Conservation (phyloP, 2,113 vertebrate species). For the Willisornis vidua region DNA sequence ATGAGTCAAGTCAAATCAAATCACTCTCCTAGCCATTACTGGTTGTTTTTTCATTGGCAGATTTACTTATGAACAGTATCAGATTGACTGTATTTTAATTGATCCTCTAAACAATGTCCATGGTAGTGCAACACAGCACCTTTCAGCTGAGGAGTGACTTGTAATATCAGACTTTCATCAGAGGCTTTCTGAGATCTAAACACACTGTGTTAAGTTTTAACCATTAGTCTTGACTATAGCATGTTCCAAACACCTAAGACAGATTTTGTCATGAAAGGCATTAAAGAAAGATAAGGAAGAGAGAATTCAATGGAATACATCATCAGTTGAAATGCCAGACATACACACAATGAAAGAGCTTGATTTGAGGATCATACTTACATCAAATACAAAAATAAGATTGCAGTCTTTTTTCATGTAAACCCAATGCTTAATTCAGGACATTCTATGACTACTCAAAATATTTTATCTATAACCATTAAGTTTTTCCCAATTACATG, state of each 20-base stretch:
- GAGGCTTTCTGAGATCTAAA: background rate
- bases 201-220: background rate
- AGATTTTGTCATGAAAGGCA: background rate
- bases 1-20: background rate
- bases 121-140: background rate
- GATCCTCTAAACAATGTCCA: background rate
- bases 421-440: background rate
- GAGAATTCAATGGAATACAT: background rate
- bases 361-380: background rate
- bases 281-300: background rate
- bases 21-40: background rate
- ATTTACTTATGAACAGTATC: background rate
- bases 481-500: background rate
- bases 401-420: background rate
- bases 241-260: background rate
- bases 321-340: slow-evolving; percentile 5
- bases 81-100: background rate
- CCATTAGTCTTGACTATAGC: background rate
- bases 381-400: background rate
- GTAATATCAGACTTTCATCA: background rate
- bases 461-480: background rate
- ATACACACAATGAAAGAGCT: background rate
- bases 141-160: background rate
- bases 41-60: background rate
- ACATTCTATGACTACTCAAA: background rate